A percentile compares a stretch with the other conserved stretches of the same genome.
These are phyloP conservation scores for Periophthalmodon schlosseri DNA, from an alignment of 2,113 vertebrate genomes.

Conservation along the genomic window DNA sequence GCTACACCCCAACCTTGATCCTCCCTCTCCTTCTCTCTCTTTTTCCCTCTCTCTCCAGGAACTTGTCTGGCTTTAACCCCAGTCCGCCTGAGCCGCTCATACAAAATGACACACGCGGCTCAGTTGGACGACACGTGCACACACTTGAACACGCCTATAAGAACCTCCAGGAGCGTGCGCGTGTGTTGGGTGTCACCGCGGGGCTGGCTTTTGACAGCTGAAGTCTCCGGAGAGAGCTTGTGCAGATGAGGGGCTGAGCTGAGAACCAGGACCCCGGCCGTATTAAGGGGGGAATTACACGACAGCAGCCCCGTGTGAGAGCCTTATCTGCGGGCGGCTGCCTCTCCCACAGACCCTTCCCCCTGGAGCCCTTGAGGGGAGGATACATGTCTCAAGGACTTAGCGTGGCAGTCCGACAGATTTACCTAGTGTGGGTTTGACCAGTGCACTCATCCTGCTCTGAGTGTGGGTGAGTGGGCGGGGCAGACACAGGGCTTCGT, in stretches of 20 bases:
- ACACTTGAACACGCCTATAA: constrained; percentile 36
- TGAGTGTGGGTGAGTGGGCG: neutral
- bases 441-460: constrained; percentile 16
- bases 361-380: constrained; percentile 42
- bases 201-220: constrained; percentile 71
- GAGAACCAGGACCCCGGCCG: constrained; percentile 73
- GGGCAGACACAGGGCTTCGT: neutral
- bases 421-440: constrained; percentile 44
- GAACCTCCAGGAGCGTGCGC: constrained; percentile 37
- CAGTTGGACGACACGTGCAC: constrained; percentile 31
- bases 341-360: constrained; percentile 51
- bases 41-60: constrained; percentile 40
- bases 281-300: constrained; percentile 77
- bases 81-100: constrained; percentile 57
- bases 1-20: constrained; percentile 60
- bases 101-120: constrained; percentile 59
- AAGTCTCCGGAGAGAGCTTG: constrained; percentile 79
- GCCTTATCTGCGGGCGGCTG: constrained; percentile 77
- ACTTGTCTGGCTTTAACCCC: constrained; percentile 59
- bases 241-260: constrained; percentile 74
- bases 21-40: constrained; percentile 1
- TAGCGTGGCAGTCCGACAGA: constrained; percentile 33
- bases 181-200: constrained; percentile 59
- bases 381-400: constrained; percentile 59
- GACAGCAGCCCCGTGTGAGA: constrained; percentile 71